Evolutionary conservation across 2,113 vertebrate species (phyloP).

Genomic region (Phycodurus eques): DNA sequence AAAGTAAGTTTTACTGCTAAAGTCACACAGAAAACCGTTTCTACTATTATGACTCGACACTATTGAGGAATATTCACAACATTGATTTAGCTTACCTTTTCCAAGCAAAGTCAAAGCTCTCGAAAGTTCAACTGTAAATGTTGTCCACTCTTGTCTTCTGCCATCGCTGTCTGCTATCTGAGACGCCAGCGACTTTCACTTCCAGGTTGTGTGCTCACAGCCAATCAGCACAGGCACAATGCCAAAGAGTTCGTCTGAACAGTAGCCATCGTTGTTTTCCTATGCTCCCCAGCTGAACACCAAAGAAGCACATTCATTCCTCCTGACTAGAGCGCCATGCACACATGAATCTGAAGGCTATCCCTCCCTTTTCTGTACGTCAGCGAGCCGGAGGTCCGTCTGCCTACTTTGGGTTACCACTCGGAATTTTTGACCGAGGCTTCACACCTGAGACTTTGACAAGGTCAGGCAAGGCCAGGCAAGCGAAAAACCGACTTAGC

Average conservation of each 20-base stretch:
- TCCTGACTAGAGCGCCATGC: slow-evolving; percentile 49
- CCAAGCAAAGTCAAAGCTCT: not conserved
- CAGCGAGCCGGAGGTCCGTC: slow-evolving; percentile 6
- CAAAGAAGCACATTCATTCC: slow-evolving; percentile 64
- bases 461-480: slow-evolving; percentile 45
- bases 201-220: slow-evolving; percentile 48
- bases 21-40: not conserved
- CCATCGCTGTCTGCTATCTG: slow-evolving; percentile 27
- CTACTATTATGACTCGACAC: not conserved
- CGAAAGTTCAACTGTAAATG: slow-evolving; percentile 8
- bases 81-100: slow-evolving; percentile 36
- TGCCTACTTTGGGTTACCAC: slow-evolving; percentile 12
- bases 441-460: slow-evolving; percentile 29
- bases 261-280: slow-evolving; percentile 57
- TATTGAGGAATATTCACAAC: not conserved
- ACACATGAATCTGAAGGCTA: slow-evolving; percentile 40
- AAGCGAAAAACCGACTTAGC: slow-evolving; percentile 58
- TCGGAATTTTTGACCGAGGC: slow-evolving; percentile 19
- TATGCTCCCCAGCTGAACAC: slow-evolving; percentile 31
- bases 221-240: slow-evolving; percentile 10
- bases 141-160: slow-evolving; percentile 8
- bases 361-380: slow-evolving; percentile 18
- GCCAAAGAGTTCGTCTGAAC: slow-evolving; percentile 34
- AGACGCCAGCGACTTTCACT: slow-evolving; percentile 60
- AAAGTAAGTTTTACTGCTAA: slow-evolving; percentile 18